Evolutionary conservation across 2,888 invertebrate species (phyloP).

Genomic region (Odontocolon sp.): DNA sequence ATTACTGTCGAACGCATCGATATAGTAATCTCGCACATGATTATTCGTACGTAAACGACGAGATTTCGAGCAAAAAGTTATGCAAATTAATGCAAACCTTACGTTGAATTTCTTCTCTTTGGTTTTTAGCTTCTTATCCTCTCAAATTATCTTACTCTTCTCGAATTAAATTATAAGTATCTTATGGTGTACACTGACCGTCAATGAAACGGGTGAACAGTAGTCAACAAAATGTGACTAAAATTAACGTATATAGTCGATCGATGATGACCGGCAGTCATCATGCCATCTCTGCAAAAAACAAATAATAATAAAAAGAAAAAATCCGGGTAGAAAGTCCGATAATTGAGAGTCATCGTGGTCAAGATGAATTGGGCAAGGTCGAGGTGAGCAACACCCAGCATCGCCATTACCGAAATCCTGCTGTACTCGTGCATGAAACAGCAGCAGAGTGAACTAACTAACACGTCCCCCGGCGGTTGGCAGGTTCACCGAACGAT

Average conservation of each 20-base stretch:
- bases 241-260: too few relatives aligned
- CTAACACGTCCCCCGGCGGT: slow-evolving; percentile 42
- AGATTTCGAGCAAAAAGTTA: too few relatives aligned
- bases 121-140: too few relatives aligned
- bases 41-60: too few relatives aligned
- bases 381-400: slow-evolving; percentile 30
- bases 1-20: too few relatives aligned
- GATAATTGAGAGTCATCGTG: not conserved
- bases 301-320: not conserved
- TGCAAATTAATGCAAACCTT: too few relatives aligned
- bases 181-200: too few relatives aligned
- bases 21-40: too few relatives aligned
- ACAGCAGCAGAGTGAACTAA: slow-evolving; percentile 8
- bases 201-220: not conserved
- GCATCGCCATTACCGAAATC: slow-evolving; percentile 7
- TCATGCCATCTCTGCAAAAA: not conserved
- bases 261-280: too few relatives aligned
- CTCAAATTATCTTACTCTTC: too few relatives aligned
- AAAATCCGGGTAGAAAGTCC: slow-evolving; percentile 20
- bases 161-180: too few relatives aligned
- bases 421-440: slow-evolving; percentile 7
- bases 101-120: too few relatives aligned
- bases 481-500: slow-evolving; percentile 38
- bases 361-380: slow-evolving; percentile 51
- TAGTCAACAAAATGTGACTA: not conserved